Base-by-base conservation (phyloP, 2,888 invertebrate species). In the Drosophila fulvimacula region DNA sequence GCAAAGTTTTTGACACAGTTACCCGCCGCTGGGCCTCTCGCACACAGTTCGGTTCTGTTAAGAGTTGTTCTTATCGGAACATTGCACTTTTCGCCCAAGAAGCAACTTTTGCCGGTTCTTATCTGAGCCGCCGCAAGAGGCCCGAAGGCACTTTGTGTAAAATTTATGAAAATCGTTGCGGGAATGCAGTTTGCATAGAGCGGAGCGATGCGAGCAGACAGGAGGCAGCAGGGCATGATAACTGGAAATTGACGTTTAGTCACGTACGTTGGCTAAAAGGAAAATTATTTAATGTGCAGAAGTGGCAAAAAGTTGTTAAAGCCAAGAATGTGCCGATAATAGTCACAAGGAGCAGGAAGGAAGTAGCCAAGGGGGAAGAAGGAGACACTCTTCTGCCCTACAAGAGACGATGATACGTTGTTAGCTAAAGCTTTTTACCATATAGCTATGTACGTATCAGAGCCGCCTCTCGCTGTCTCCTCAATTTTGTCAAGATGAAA, bases 201-300 rank as follows among this genome's bases (percentile, higher is more conserved):
- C 27, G 24, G 10, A 10, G 42, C 27, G 17, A 52, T 21, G 17
- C n/a, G n/a, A 38, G 36, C 55, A 52, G 42, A 42, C 42, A 59
- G 21, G 51, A 21, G 51, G 34, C 15, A 19, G 36, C 10, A 46
- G 58, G 10, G 21, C 10, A 42, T 58, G 58, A 39, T 49, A 57
- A 51, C 72, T 72, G 70, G 68, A 82, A 85, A 88, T 81, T 74
- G 86, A 82, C 88, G 83, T 89, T 86, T 88, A 86, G 90, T 85
- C 86, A 86, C 86, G 86, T 89, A 89, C 85, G 65, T 64, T 76
- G 68, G 70, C 75, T 76, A 71, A 76, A 76, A 77, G 87, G 69
- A 78, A 75, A 85, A 85, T 85, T 76, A 77, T 89, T 89, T 86
- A 89, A 88, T 89, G 88, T 89, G 82, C 89, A 80, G 61, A 88